Base-by-base conservation (phyloP, 2,888 invertebrate species). In the Drosophila nr. perissopoda region DNA sequence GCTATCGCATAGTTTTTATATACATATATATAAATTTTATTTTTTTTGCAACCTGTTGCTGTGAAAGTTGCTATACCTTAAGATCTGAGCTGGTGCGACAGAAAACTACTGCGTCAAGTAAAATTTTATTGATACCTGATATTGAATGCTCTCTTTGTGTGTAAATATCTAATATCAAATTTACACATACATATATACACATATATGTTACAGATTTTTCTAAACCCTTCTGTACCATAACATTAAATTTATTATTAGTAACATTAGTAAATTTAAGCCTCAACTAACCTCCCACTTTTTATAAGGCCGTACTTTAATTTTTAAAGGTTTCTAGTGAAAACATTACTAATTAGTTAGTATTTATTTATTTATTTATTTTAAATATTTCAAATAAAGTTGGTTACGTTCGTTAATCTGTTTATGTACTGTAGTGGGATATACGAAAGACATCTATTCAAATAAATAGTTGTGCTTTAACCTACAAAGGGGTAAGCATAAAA, bases 21-120 rank as follows among this genome's bases (percentile, higher is more conserved):
- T 52, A 4, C 10, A 33, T 33, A 33, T 11, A 33, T 10, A 33
- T 33, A 31, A 21, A 54, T 42, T 16, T 13, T 10, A 21, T 21
- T 25, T 59, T 61, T 57, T 38, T 29, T 52, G 45, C 71, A 69
- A 70, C 69, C 69, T 70, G 70, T 34, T 52, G 64, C 51, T 66
- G 70, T 77, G 78, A 77, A 77, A 77, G 73, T 73, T 73, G 45
- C 54, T 34, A 27, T 71, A 71, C 38, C 69, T 25, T 45, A 58
- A 59, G 45, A 67, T 45, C 58, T 52, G 13, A 33, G 57, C 67
- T 38, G 34, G 29, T 21, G 34, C 36, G n/a, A n/a, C n/a, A 40
- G n/a, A 57, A 40, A 57, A 16, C 8, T 2, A 31, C 13, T 48
- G 2, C 38, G 21, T 31, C 16, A 31, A 49, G 38, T 38, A 49